Conservation (phyloP, 1,140 invertebrate genomes). For the Ditylenchus dipsaci region DNA sequence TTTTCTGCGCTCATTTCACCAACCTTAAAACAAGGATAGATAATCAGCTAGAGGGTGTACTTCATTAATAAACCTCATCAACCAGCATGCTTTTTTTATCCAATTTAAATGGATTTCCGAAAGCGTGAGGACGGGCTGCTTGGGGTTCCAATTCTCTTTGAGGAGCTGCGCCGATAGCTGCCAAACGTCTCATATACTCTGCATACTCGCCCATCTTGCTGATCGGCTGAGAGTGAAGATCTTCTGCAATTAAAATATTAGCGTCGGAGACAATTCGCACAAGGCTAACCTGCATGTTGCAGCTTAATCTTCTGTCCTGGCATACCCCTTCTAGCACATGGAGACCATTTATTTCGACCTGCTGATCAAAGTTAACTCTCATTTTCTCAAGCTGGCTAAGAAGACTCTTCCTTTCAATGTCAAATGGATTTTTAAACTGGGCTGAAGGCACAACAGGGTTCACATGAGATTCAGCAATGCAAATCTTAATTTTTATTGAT, state of each 20-base stretch:
- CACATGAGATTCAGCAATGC: slow-evolving; percentile 9
- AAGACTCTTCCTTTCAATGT: slow-evolving; percentile 80
- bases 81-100: slow-evolving; percentile 52
- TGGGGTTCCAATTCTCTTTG: slow-evolving; percentile 48
- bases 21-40: slow-evolving; percentile 16
- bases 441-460: slow-evolving; percentile 30
- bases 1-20: slow-evolving; percentile 19
- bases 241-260: slow-evolving; percentile 43
- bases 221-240: slow-evolving; percentile 47
- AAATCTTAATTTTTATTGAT: slow-evolving; percentile 28
- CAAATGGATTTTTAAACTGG: slow-evolving; percentile 90
- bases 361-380: slow-evolving; percentile 86
- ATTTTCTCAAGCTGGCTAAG: slow-evolving; percentile 87
- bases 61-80: slow-evolving; percentile 41
- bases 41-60: neutral
- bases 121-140: slow-evolving; percentile 43
- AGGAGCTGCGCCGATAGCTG: slow-evolving; percentile 42
- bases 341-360: slow-evolving; percentile 68
- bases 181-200: slow-evolving; percentile 43
- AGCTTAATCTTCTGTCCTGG: slow-evolving; percentile 62
- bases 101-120: slow-evolving; percentile 55
- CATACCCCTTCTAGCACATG: slow-evolving; percentile 50
- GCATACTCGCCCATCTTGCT: slow-evolving; percentile 53
- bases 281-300: slow-evolving; percentile 69
- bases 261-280: neutral